phyloP scores from a whole-genome alignment of 2,888 invertebrate species.

The Aphidoletes aphidimyza region DNA sequence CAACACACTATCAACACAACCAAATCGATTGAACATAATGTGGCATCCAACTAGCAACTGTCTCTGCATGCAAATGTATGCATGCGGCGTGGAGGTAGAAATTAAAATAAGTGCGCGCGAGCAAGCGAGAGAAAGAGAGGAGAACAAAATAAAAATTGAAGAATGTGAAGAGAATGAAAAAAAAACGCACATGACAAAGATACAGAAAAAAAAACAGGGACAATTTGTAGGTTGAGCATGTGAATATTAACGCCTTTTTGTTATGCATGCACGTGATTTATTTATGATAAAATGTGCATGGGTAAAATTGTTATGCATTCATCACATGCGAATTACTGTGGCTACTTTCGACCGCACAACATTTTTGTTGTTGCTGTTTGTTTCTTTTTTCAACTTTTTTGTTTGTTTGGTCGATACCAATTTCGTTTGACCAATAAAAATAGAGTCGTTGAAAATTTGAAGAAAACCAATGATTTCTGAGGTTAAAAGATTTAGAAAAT shows the following conservation, averaged over 20 bases:
- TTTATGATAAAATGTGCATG: constrained; percentile 35
- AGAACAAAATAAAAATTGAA: constrained; percentile 26
- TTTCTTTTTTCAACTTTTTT: neutral
- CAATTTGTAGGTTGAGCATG: constrained; percentile 51
- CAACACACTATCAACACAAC: neutral
- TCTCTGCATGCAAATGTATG: neutral
- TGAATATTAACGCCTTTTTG: constrained; percentile 47
- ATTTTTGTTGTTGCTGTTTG: neutral
- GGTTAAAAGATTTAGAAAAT: too few relatives aligned
- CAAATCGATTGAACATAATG: too few relatives aligned
- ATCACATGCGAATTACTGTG: constrained; percentile 43
- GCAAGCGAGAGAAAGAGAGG: neutral
- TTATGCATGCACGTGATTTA: constrained; percentile 49
- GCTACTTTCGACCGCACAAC: neutral
- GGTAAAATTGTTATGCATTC: constrained; percentile 39
- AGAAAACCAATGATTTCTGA: too few relatives aligned
- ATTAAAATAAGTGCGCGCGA: neutral
- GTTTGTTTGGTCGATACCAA: too few relatives aligned
- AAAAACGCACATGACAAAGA: constrained; percentile 14
- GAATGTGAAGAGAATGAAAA: constrained; percentile 47
- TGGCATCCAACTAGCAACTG: neutral
- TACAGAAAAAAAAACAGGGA: constrained; percentile 33
- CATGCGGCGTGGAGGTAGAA: neutral
- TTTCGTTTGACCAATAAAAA: too few relatives aligned
- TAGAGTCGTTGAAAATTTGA: too few relatives aligned